Evolutionary conservation across 1,140 invertebrate genomes (phyloP).

Genomic region (Ooceraea biroi): DNA sequence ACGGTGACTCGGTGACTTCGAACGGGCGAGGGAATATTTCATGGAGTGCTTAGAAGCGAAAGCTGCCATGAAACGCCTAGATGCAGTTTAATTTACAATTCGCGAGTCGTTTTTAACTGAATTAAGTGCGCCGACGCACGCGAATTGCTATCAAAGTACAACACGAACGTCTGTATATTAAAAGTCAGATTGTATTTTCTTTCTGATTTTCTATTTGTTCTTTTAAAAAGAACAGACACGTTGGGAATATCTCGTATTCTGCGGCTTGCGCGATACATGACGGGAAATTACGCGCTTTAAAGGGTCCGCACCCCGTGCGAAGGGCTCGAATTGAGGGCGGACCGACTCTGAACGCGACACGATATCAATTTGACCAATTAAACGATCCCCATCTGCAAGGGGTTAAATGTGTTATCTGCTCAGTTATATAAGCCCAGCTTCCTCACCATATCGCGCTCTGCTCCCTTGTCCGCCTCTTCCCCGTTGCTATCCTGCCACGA

Average conservation of each 20-base stretch:
- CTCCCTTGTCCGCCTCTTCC: conserved; percentile 33
- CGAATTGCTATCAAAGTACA: not conserved
- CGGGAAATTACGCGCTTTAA: conserved; percentile 1
- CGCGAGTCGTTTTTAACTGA: not conserved
- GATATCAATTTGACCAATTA: conserved; percentile 84
- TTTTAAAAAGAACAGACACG: not conserved
- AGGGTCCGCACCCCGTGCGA: not conserved
- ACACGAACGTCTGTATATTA: not conserved
- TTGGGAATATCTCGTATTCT: conserved; percentile 16
- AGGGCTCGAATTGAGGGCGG: conserved; percentile 3
- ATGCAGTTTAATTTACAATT: conserved; percentile 43
- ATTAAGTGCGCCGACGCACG: not conserved
- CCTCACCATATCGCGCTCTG: not conserved
- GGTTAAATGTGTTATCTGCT: conserved; percentile 80
- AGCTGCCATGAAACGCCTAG: not conserved
- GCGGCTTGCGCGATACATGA: not conserved
- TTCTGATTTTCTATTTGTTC: not conserved
- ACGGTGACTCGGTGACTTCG: conserved; percentile 29
- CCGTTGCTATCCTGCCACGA: conserved; percentile 49
- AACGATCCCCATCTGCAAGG: conserved; percentile 77
- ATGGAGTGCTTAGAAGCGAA: conserved; percentile 7
- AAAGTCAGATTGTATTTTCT: not conserved
- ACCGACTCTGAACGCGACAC: conserved; percentile 45
- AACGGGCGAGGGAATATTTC: conserved; percentile 19
- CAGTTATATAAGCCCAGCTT: conserved; percentile 73